Percentiles rank a stretch among this genome's conserved stretches.
Conservation (phyloP, 2,113 vertebrate genomes). For the Chamaea fasciata region DNA sequence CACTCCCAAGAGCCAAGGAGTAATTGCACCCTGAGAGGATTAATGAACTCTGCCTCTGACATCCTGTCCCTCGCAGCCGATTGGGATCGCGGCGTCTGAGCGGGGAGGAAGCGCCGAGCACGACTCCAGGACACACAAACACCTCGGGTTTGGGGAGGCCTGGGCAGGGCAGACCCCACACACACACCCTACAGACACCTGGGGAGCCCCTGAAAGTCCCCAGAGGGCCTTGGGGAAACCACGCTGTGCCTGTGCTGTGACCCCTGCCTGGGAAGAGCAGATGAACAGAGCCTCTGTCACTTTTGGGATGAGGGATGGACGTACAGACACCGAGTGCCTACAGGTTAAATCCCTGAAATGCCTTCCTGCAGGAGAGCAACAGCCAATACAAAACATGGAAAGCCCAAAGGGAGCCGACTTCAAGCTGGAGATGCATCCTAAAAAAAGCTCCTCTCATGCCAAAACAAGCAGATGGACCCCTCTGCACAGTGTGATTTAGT, state of each 20-base stretch:
- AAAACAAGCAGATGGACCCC: conserved; percentile 25
- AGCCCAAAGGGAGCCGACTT: neutral
- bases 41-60: conserved; percentile 66
- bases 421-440: neutral
- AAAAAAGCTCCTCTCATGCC: neutral
- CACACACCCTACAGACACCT: neutral
- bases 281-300: fast-evolving
- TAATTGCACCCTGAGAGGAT: conserved; percentile 71
- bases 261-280: neutral
- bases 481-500: neutral
- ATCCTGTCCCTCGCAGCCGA: conserved; percentile 33
- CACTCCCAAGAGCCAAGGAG: conserved; percentile 61
- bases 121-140: neutral
- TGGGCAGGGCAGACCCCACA: neutral
- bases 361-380: neutral
- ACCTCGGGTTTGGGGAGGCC: neutral
- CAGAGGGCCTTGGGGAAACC: neutral
- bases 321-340: neutral
- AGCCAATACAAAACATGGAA: neutral
- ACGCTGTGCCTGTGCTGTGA: fast-evolving
- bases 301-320: neutral
- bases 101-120: neutral
- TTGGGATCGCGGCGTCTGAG: conserved; percentile 65
- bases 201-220: neutral
- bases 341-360: neutral